Evolutionary conservation across 2,113 vertebrate species (phyloP).

Genomic region (Silurus glanis): DNA sequence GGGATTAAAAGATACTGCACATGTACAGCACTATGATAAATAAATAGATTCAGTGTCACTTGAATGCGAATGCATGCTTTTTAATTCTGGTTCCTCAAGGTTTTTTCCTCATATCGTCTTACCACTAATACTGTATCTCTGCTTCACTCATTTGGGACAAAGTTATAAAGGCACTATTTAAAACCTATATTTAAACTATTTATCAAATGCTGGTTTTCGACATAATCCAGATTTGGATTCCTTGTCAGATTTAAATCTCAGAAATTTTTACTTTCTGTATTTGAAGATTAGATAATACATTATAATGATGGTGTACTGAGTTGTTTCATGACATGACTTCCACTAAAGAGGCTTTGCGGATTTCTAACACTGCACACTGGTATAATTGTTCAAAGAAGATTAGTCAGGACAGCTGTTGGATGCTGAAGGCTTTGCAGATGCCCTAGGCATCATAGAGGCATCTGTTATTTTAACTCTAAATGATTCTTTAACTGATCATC

Average conservation of each 20-base stretch:
- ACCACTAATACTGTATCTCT: no score
- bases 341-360: neutral
- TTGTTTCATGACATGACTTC: neutral
- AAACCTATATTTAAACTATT: no score
- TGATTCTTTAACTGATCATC: conserved; percentile 7
- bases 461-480: conserved; percentile 19
- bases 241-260: neutral
- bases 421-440: conserved; percentile 3
- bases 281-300: neutral
- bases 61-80: no score
- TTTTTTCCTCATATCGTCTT: no score
- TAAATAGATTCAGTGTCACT: no score
- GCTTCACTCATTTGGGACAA: no score
- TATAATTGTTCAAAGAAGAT: neutral
- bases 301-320: neutral
- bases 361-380: neutral
- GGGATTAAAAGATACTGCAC: no score
- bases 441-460: neutral
- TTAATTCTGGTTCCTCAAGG: no score
- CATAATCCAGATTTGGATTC: neutral
- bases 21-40: no score
- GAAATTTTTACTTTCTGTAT: neutral
- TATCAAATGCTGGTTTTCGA: no score
- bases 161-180: no score
- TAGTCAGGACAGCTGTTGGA: conserved; percentile 8